These are phyloP conservation scores for Digitonthophagus gazella DNA, from an alignment of 2,888 invertebrate genomes.

Conservation along the genomic window DNA sequence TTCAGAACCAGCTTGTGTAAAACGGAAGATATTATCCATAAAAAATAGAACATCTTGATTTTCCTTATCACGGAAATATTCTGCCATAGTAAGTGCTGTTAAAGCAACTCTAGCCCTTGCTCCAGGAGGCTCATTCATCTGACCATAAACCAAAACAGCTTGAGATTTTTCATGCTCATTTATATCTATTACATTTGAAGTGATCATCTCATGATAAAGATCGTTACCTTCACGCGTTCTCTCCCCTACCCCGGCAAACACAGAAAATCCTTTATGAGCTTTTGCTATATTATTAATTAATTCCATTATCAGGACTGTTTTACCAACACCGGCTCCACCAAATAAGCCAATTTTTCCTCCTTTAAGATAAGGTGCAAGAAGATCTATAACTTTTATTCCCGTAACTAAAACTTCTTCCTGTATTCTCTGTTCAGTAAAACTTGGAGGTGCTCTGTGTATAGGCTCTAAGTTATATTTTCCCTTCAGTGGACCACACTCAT, in stretches of 20 bases:
- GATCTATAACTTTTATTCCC: conserved; percentile 74
- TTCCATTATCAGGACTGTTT: conserved; percentile 95
- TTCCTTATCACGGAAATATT: conserved; percentile 91
- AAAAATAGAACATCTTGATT: conserved; percentile 92
- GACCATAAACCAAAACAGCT: conserved; percentile 90
- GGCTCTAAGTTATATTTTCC: conserved; percentile 71
- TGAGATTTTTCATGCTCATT: conserved; percentile 81
- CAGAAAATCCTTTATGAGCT: conserved; percentile 93
- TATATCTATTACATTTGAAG: conserved; percentile 85
- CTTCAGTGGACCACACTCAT: conserved; percentile 89
- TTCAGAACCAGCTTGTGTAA: conserved; percentile 88
- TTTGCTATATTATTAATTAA: conserved; percentile 94
- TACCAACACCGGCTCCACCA: conserved; percentile 93
- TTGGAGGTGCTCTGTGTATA: conserved; percentile 91
- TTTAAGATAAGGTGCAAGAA: conserved; percentile 80
- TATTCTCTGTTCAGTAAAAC: conserved; percentile 92
- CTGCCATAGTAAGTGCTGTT: conserved; percentile 88
- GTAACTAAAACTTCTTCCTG: conserved; percentile 90
- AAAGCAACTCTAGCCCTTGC: conserved; percentile 89
- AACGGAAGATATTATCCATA: conserved; percentile 91
- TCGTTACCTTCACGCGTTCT: conserved; percentile 93
- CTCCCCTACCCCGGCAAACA: conserved; percentile 93
- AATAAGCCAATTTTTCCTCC: conserved; percentile 93
- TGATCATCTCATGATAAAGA: conserved; percentile 94
- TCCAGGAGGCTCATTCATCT: conserved; percentile 96